A percentile compares a stretch with the other conserved stretches of the same genome.
These are phyloP conservation scores for Drosophila albomicans DNA, from an alignment of 1,140 invertebrate species.

Conservation along the genomic window DNA sequence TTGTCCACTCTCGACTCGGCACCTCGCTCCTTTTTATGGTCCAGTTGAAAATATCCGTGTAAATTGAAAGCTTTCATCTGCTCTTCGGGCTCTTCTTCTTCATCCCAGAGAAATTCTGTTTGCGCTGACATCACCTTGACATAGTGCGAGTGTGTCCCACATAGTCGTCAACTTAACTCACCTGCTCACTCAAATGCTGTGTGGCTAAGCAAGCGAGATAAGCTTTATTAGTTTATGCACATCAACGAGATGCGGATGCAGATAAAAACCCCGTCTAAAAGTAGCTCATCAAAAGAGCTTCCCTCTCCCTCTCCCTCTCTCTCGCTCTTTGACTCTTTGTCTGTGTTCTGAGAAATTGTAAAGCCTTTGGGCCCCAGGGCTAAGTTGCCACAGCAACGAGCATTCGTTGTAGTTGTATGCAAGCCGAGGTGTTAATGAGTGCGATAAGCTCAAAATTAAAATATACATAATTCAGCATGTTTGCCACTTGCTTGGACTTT, in stretches of 20 bases:
- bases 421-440: constrained; percentile 72
- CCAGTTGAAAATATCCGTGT: constrained; percentile 14
- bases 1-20: not conserved
- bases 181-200: constrained; percentile 1
- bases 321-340: not conserved
- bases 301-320: not conserved
- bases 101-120: not conserved
- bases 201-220: constrained; percentile 60
- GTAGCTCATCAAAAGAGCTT: constrained; percentile 35
- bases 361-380: constrained; percentile 51
- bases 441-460: constrained; percentile 80
- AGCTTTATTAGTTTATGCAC: constrained; percentile 76
- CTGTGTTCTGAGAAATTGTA: constrained; percentile 45
- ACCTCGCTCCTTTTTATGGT: not conserved
- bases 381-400: constrained; percentile 4
- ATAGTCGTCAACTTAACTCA: not conserved
- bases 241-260: constrained; percentile 16
- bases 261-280: constrained; percentile 48
- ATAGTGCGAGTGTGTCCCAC: constrained; percentile 56
- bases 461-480: constrained; percentile 77
- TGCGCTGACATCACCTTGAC: constrained; percentile 61
- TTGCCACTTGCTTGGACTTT: constrained; percentile 46
- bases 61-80: constrained; percentile 16
- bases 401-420: constrained; percentile 13
- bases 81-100: not conserved